A percentile compares a stretch with the other conserved stretches of the same genome.
These are phyloP conservation scores for Crotophaga sulcirostris DNA, from an alignment of 2,113 vertebrate species.

Conservation along the genomic window DNA sequence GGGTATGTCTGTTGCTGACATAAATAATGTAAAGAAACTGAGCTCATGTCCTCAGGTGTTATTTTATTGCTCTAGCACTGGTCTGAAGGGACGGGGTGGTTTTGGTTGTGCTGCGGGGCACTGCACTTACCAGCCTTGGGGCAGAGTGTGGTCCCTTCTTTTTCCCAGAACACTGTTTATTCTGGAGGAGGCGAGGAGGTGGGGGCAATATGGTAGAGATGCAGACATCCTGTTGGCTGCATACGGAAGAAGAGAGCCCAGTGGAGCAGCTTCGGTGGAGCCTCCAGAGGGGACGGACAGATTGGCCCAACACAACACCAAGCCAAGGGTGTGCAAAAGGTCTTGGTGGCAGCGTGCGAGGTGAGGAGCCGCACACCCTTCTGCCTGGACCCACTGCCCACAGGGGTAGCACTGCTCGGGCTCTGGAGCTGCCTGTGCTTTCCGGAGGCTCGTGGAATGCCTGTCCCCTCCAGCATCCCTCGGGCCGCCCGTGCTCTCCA, in stretches of 20 bases:
- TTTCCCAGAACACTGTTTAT: no score
- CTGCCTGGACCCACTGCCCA: rapidly evolving
- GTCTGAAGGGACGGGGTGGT: background rate
- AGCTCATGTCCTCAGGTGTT: background rate
- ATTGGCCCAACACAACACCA: rapidly evolving
- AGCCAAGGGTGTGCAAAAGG: background rate
- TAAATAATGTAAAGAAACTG: background rate
- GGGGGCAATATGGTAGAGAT: no score
- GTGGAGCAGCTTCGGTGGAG: background rate
- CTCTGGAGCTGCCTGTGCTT: no score
- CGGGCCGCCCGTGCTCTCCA: background rate
- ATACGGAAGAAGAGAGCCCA: background rate
- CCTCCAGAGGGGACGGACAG: rapidly evolving
- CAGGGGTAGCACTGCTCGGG: no score
- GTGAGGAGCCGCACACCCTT: background rate
- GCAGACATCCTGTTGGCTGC: background rate
- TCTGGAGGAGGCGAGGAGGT: no score
- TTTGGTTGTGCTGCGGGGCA: background rate
- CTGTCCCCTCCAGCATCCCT: background rate
- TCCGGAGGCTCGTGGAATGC: no score
- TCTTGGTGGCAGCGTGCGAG: no score
- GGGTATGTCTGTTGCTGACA: background rate
- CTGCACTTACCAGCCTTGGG: background rate
- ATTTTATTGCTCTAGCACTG: background rate
- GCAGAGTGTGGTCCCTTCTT: rapidly evolving